Evolutionary conservation across 2,113 vertebrate genomes (phyloP).

Genomic region (Himantopus leucocephalus): DNA sequence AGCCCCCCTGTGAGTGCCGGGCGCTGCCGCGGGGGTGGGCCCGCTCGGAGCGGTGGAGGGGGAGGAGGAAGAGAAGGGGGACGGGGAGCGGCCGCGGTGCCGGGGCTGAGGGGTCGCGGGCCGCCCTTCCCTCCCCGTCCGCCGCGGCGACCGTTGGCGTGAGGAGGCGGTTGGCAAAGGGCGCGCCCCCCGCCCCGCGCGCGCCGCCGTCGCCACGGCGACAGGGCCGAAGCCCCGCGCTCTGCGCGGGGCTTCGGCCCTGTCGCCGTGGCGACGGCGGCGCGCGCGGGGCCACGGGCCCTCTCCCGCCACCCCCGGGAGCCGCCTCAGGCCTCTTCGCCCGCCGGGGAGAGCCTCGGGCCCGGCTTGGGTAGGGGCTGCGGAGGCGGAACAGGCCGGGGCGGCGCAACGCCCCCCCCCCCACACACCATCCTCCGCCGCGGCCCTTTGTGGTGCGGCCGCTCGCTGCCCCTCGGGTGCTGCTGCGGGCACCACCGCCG

Average conservation of each 20-base stretch:
- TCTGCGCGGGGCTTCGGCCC: not conserved
- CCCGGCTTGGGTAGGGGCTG: not conserved
- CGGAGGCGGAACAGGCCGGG: not conserved
- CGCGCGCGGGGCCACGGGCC: not conserved
- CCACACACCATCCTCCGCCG: too few relatives aligned
- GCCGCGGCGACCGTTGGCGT: not conserved
- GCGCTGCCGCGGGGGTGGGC: not conserved
- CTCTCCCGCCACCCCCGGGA: not conserved
- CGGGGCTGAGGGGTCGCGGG: not conserved
- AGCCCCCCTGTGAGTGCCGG: constrained; percentile 51
- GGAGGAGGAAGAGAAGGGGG: not conserved
- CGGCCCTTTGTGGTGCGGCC: not conserved
- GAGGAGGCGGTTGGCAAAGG: not conserved
- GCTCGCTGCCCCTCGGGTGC: not conserved
- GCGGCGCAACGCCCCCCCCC: not conserved
- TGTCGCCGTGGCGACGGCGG: not conserved
- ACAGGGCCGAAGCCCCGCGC: not conserved
- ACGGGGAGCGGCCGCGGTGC: not conserved
- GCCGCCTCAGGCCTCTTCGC: not conserved
- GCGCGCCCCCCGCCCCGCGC: not conserved
- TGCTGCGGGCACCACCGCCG: not conserved
- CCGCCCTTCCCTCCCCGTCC: not conserved
- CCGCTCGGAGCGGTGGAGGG: not conserved
- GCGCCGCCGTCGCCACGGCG: not conserved
- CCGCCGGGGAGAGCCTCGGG: not conserved